Conservation (phyloP, 2,888 invertebrate species). For the Eremobia ochroleuca region DNA sequence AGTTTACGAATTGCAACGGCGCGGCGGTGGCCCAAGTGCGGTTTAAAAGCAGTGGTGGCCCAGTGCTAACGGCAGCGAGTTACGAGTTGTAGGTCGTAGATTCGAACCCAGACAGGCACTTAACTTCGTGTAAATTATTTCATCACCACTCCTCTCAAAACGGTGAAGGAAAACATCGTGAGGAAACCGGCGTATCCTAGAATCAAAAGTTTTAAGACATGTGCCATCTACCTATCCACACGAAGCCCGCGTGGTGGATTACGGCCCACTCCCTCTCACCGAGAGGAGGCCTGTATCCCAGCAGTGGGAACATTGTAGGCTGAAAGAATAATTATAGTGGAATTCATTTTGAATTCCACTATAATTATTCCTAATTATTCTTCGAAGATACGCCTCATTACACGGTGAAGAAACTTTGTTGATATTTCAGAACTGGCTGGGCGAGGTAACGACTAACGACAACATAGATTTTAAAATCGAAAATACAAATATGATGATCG, state of each 20-base stretch:
- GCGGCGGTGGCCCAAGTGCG: neutral
- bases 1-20: no score
- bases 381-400: neutral
- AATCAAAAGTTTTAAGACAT: neutral
- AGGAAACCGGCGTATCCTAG: neutral
- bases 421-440: slow-evolving; percentile 89
- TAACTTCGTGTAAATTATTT: neutral
- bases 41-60: no score
- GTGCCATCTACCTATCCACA: neutral
- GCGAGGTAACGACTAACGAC: slow-evolving; percentile 90
- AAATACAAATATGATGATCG: slow-evolving; percentile 88
- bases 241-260: neutral
- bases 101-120: neutral
- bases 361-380: neutral
- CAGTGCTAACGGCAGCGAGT: no score
- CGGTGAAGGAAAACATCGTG: neutral
- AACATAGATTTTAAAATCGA: slow-evolving; percentile 91
- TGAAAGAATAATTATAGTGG: no score
- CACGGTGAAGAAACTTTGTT: slow-evolving; percentile 4
- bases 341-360: no score
- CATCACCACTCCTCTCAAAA: neutral
- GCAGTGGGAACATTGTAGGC: neutral
- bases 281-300: neutral
- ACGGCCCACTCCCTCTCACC: neutral
- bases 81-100: neutral